Percentiles rank a stretch among this genome's conserved stretches.
Conservation (phyloP, 2,113 vertebrate species). For the Brevimyrus niger region DNA sequence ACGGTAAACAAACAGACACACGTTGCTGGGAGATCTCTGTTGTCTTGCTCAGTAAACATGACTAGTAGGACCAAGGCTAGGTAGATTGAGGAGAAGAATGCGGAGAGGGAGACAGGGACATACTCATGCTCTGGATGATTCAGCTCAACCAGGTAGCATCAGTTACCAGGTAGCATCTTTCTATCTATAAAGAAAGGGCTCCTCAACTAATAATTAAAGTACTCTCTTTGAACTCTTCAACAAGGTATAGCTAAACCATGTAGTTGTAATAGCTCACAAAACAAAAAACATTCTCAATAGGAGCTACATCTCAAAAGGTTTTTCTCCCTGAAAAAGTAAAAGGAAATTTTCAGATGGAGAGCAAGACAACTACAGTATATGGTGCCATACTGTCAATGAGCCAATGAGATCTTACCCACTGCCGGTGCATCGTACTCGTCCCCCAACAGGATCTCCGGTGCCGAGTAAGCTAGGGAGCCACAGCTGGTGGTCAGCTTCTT, state of each 20-base stretch:
- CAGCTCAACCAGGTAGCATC: neutral
- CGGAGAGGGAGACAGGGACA: neutral
- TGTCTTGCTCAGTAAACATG: neutral
- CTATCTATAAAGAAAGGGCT: no score
- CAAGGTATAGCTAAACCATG: neutral
- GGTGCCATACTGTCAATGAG: neutral
- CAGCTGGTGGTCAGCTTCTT: conserved; percentile 98
- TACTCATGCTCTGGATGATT: neutral
- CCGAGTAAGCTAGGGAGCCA: conserved; percentile 92
- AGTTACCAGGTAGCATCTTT: neutral
- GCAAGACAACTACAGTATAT: neutral
- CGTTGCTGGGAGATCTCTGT: neutral
- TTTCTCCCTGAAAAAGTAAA: neutral
- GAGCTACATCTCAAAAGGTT: neutral
- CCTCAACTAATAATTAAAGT: no score
- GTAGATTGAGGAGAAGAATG: neutral
- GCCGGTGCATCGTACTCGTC: conserved; percentile 97
- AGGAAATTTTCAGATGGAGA: neutral
- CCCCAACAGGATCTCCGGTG: conserved; percentile 91
- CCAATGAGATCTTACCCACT: conserved; percentile 70
- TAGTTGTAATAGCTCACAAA: neutral
- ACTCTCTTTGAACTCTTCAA: neutral
- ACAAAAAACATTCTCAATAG: neutral
- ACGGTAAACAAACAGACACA: neutral
- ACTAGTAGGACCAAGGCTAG: neutral